Evolutionary conservation across 2,113 vertebrate genomes (phyloP), one percentile per base, ranked within the genome.

Genomic region (Megaceryle torquata): DNA sequence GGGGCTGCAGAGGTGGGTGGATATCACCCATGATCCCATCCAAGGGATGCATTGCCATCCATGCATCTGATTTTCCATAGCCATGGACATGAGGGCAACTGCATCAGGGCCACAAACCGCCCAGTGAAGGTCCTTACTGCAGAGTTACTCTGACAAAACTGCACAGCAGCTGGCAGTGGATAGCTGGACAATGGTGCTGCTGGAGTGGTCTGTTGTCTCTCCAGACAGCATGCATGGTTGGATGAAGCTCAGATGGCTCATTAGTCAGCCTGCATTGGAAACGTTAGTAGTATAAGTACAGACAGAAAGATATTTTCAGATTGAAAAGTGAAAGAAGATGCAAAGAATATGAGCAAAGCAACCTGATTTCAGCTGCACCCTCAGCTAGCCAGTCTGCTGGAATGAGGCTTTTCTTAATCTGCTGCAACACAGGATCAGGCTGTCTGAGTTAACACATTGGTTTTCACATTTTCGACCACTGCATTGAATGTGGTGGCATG

Each of bases 101-200:
- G 3, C 48, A 37, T n/a, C 15, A 28, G 35, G 65, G 18, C 29
- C 2, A 8, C 37, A 67, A 29, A 83, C 5, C 3, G 28, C 56
- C 15, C 25, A 44, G 24, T 7, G 29, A 41, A 31, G 35, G 21
- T 46, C 15, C 7, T 65, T 19, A 11, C 26, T 46, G 37, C 33
- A 33, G 25, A 67, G 20, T 2, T 61, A 33, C 21, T 83, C 37
- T 74, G 46, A 8, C 43, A 41, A 82, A 78, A n/a, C 4, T 1
- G 2, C n/a, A 2, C 2, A 46, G 64, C 2, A 24, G 7, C 33
- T 1, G 0, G 11, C 7, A 35, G 15, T 9, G 60, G 19, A 17
- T 20, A 31, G 44, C 18, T 33, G 22, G 46, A 14, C 60, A 86
- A 37, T 1, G 1, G 18, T 57, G 31, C 33, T 50, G 54, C 54